Percentiles rank a stretch among this genome's conserved stretches.
phyloP scores from a whole-genome alignment of 2,888 invertebrate genomes.

The Callinectes sapidus region DNA sequence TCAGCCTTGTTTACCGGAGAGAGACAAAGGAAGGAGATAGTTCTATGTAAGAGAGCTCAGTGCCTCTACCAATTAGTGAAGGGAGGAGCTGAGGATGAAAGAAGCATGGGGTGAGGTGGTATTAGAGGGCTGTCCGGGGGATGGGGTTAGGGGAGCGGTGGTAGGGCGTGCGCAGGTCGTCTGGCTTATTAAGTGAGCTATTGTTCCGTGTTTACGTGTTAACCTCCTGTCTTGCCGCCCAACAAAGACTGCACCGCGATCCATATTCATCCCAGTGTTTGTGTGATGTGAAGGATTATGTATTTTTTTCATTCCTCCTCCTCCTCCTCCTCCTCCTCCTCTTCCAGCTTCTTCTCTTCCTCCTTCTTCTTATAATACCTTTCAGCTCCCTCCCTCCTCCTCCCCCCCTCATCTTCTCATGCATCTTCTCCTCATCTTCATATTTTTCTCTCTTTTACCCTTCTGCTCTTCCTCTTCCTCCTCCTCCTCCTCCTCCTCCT shows the following conservation, averaged over 20 bases:
- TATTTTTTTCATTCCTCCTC: neutral
- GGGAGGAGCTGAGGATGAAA: neutral
- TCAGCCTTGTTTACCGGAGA: conserved; percentile 42
- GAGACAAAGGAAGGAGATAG: conserved; percentile 30
- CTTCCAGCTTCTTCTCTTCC: neutral
- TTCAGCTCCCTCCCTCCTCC: neutral
- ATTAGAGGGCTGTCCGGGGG: neutral
- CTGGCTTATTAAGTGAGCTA: conserved; percentile 42
- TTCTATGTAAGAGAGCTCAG: neutral
- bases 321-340: neutral
- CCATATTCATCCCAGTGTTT: conserved; percentile 30
- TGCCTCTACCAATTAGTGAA: conserved; percentile 39
- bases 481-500: neutral
- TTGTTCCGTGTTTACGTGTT: conserved; percentile 51
- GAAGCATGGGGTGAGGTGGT: neutral
- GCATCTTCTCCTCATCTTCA: neutral
- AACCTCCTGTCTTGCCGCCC: neutral
- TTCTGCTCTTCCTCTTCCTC: neutral
- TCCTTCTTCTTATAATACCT: neutral
- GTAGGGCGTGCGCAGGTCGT: neutral
- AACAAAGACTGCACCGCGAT: conserved; percentile 37
- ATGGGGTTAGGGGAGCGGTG: neutral
- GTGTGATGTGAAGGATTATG: conserved; percentile 27
- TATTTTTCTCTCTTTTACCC: neutral
- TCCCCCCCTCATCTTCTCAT: neutral